These are phyloP conservation scores for Bombus sibiricus DNA, from an alignment of 1,140 invertebrate genomes.

Conservation along the genomic window DNA sequence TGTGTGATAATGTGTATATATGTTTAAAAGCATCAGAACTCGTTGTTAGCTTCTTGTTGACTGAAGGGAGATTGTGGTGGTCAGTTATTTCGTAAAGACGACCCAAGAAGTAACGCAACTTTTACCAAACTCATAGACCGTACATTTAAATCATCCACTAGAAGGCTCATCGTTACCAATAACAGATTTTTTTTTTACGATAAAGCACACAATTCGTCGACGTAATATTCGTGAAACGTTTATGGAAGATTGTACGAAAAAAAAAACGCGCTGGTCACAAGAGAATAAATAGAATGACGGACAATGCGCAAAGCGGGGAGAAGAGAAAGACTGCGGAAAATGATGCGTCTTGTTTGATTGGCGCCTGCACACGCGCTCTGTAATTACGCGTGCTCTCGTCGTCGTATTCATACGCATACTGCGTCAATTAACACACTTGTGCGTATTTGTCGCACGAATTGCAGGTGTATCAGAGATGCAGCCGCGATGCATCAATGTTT, in stretches of 20 bases:
- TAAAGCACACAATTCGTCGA: neutral
- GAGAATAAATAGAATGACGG: neutral
- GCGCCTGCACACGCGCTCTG: neutral
- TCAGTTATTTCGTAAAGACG: too few species aligned
- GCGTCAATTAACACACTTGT: neutral
- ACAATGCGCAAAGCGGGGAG: neutral
- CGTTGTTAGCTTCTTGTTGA: too few species aligned
- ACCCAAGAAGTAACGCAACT: too few species aligned
- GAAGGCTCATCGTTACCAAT: too few species aligned
- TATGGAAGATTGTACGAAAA: neutral
- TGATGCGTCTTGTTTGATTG: neutral
- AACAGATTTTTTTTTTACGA: neutral
- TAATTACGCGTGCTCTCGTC: neutral
- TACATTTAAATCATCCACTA: too few species aligned
- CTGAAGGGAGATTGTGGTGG: too few species aligned
- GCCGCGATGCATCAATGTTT: neutral
- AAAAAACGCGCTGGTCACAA: neutral
- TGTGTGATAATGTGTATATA: neutral
- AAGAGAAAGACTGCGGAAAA: neutral
- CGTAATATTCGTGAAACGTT: neutral
- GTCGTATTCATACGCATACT: neutral
- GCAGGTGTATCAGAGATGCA: neutral
- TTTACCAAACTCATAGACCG: too few species aligned
- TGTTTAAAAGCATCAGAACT: neutral
- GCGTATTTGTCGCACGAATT: neutral